Evolutionary conservation across 2,888 invertebrate species (phyloP), one percentile per base, ranked within the genome.

Genomic region (Drosophila meridionalis): DNA sequence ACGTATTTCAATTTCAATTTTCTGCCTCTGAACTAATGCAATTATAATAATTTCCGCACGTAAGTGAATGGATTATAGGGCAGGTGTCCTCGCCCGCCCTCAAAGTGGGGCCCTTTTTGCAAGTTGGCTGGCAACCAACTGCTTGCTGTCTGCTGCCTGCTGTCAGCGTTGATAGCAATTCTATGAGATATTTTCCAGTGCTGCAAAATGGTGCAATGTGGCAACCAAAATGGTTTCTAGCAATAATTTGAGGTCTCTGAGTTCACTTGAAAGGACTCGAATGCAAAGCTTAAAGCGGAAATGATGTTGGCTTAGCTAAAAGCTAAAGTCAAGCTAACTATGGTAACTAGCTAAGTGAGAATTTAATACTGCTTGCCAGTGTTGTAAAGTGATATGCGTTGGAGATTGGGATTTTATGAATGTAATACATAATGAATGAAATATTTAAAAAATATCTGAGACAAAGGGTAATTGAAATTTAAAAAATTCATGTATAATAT

Each of bases 1-100:
- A 66, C 78, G 73, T 69, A 88, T 88, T 89, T 90, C 90, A 83
- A 81, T 90, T 89, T 84, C 88, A 89, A 89, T 89, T 89, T 89
- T 90, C 88, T 85, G 85, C 83, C 85, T 82, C 76, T 85, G 80
- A 81, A 80, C 85, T 88, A 90, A 89, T 90, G 85, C 89, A 90
- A 89, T 89, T 90, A 89, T 89, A 87, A 90, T 87, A 90, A 89
- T 89, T 90, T 89, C 80, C 79, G 64, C 48, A 73, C 73, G 61
- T 78, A 80, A 87, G 80, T 83, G 89, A 88, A 88, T 78, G 87
- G 83, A 76, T 88, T 88, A 80, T 67, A 75, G 79, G 67, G 70
- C 69, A 76, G 72, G 70, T 70, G 68, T 61, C 69, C 67, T 69
- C 60, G 42, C 66, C 58, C 64, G 53, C 36, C 47, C 32, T 20